phyloP scores from a whole-genome alignment of 2,797 vertebrate genomes.

The Hippoglossus hippoglossus region DNA sequence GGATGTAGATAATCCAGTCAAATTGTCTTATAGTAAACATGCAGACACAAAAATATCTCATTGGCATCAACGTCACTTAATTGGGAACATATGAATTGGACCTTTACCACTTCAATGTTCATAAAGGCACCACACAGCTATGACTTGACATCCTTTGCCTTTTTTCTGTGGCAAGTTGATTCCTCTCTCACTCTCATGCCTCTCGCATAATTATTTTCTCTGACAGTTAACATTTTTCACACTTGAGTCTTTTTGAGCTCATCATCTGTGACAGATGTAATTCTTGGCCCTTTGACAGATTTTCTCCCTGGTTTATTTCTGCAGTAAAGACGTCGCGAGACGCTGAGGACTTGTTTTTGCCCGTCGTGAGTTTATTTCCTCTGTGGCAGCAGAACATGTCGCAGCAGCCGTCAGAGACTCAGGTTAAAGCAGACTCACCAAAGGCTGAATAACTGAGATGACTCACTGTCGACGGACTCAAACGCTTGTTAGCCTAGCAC shows the following conservation, averaged over 20 bases:
- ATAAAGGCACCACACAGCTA: neutral
- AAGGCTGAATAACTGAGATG: neutral
- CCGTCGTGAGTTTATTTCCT: neutral
- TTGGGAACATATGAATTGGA: neutral
- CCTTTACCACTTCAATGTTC: neutral
- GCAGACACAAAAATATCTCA: conserved; percentile 3
- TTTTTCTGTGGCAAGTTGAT: neutral
- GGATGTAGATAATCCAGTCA: too few relatives aligned
- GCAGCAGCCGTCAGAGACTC: neutral
- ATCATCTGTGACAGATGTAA: neutral
- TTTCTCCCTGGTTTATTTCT: neutral
- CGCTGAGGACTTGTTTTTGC: neutral
- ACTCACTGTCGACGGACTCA: too few relatives aligned
- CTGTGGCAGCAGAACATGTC: neutral
- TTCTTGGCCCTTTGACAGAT: neutral
- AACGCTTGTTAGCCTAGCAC: too few relatives aligned
- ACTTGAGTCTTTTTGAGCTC: neutral
- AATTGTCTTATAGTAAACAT: too few relatives aligned
- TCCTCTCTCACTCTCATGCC: neutral
- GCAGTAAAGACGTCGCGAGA: neutral
- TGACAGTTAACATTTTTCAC: neutral
- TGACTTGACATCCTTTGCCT: neutral
- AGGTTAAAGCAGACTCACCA: neutral
- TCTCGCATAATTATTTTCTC: neutral
- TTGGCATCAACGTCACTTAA: neutral